Percentiles rank a stretch among this genome's conserved stretches.
These are phyloP conservation scores for Drosophila macrospina DNA, from an alignment of 2,888 invertebrate genomes.

Conservation along the genomic window DNA sequence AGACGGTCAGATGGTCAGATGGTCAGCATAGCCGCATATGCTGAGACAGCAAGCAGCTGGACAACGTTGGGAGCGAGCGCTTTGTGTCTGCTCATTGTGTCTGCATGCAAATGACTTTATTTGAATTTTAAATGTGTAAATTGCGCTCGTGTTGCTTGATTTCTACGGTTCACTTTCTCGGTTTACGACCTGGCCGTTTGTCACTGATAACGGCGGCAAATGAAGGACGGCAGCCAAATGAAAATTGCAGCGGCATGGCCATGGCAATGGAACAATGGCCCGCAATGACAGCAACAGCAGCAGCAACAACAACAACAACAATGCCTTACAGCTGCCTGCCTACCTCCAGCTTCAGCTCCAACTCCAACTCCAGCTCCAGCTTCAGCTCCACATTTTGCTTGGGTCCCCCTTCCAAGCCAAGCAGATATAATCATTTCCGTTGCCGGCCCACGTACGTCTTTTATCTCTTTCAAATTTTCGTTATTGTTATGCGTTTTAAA, in stretches of 20 bases:
- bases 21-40: constrained; percentile 63
- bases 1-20: constrained; percentile 50
- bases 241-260: constrained; percentile 62
- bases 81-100: constrained; percentile 60
- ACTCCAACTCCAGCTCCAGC: neutral
- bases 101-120: constrained; percentile 80
- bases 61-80: constrained; percentile 11
- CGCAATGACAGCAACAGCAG: too few relatives aligned
- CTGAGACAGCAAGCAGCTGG: constrained; percentile 55
- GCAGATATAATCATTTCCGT: constrained; percentile 80
- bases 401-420: constrained; percentile 33
- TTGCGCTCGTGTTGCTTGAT: constrained; percentile 67
- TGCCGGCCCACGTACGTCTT: constrained; percentile 75
- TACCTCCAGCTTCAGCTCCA: constrained; percentile 6
- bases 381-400: neutral
- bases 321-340: constrained; percentile 29
- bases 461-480: constrained; percentile 78
- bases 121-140: constrained; percentile 80
- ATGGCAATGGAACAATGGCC: constrained; percentile 67
- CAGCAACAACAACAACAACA: constrained; percentile 72
- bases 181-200: constrained; percentile 78
- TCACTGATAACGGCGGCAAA: constrained; percentile 72
- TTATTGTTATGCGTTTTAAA: constrained; percentile 77
- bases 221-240: constrained; percentile 57
- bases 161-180: constrained; percentile 39